Evolutionary conservation across 2,113 vertebrate species (phyloP).

Genomic region (Melanotaenia duboulayi): DNA sequence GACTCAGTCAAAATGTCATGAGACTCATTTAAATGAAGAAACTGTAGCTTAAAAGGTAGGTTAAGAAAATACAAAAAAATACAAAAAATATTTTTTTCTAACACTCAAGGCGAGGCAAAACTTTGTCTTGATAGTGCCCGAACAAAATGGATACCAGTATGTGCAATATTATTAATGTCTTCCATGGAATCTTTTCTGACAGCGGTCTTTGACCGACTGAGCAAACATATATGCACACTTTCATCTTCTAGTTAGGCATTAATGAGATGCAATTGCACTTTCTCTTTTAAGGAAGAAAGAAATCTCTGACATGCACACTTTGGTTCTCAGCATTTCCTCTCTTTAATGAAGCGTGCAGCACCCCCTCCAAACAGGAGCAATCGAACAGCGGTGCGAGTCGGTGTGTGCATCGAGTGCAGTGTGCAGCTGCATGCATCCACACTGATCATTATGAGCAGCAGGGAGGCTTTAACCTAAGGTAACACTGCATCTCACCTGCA

Average conservation of each 20-base stretch:
- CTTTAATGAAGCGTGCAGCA: conserved; percentile 35
- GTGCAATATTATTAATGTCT: neutral
- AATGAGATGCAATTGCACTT: too few species aligned
- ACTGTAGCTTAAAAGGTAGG: too few species aligned
- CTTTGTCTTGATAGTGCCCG: too few species aligned
- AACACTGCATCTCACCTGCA: conserved; percentile 1
- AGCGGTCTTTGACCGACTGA: neutral
- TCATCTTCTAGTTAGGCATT: neutral
- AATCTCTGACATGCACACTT: neutral
- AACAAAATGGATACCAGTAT: too few species aligned
- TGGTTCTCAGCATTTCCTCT: conserved; percentile 9
- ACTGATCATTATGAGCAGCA: conserved; percentile 50
- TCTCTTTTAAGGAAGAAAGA: conserved; percentile 6
- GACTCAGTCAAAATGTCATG: too few species aligned
- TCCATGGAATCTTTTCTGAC: conserved; percentile 1
- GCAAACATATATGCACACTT: neutral
- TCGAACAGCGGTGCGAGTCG: conserved; percentile 30
- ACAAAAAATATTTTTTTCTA: too few species aligned
- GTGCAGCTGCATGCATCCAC: conserved; percentile 34
- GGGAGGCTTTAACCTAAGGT: conserved; percentile 36
- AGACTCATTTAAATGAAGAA: too few species aligned
- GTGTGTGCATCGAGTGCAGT: conserved; percentile 11
- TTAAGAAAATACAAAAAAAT: too few species aligned
- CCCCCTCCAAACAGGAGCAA: conserved; percentile 39
- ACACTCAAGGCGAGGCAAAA: too few species aligned